Percentiles rank a stretch among this genome's conserved stretches.
Evolutionary conservation across 1,140 invertebrate genomes (phyloP).

Genomic region (Rhagoletis zephyria): DNA sequence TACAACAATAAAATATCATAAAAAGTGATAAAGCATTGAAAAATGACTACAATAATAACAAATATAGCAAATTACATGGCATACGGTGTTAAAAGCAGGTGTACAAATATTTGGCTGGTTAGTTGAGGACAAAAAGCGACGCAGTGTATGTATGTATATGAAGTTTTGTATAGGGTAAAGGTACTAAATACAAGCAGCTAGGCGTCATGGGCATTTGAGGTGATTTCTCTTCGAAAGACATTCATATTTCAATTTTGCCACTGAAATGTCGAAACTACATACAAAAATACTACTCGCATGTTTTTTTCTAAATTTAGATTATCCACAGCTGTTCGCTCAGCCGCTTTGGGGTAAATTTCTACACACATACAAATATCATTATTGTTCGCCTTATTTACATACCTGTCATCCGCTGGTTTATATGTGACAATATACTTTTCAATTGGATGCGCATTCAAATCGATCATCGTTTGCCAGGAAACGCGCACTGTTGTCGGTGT

Average conservation of each 20-base stretch:
- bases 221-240: neutral
- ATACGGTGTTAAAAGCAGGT: conserved; percentile 1
- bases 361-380: neutral
- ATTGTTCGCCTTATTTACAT: conserved; percentile 59
- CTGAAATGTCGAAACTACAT: neutral
- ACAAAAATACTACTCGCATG: neutral
- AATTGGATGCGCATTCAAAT: conserved; percentile 77
- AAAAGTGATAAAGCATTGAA: conserved; percentile 46
- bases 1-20: conserved; percentile 14
- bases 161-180: neutral
- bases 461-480: conserved; percentile 85
- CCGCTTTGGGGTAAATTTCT: neutral
- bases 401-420: conserved; percentile 73
- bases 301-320: neutral
- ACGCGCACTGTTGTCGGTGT: conserved; percentile 86
- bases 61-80: neutral
- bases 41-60: neutral
- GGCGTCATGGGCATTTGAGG: neutral
- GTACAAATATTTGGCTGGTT: neutral
- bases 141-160: neutral
- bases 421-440: conserved; percentile 90
- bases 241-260: neutral
- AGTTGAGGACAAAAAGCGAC: neutral
- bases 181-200: neutral
- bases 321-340: neutral